Evolutionary conservation across 2,113 vertebrate genomes (phyloP), one percentile per base, ranked within the genome.

Genomic region (Furnarius figulus): DNA sequence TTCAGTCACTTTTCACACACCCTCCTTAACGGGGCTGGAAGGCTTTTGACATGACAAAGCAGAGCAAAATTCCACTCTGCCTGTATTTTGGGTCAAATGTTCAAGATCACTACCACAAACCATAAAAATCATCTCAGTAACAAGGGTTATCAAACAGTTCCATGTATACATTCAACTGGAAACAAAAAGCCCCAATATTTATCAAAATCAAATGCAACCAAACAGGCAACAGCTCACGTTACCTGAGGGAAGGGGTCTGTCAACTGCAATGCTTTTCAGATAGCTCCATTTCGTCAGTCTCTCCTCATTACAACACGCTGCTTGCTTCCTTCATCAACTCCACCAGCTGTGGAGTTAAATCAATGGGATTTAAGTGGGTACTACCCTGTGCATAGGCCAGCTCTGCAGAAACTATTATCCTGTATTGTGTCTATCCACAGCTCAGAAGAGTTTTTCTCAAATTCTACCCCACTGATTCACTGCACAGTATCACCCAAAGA

Each of bases 261-360:
- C 42, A 37, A 25, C 31, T 24, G 23, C 2, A 8, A 25, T 40
- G 76, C 50, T 81, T 68, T 92, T 53, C 59, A 74, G 55, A 28
- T 20, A 44, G 42, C 56, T 65, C 53, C 23, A 23, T 19, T 9
- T 72, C 40, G 72, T 21, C 23, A 10, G 30, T 7, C 11, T 62
- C 37, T 53, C 46, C 25, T 73, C 53, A 19, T 4, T 4, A n/a
- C 31, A 85, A 22, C 0, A 1, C 1, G 0, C n/a, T 44, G 31
- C 14, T 86, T 46, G 59, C 59, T 79, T 84, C 72, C 28, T 92
- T 76, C 61, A 58, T 35, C 63, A 76, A 47, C 35, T 70, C 55
- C 39, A 18, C 59, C 63, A 93, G 13, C 47, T 76, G 10, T 40
- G 40, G 40, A 40, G 40, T 40, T 40, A 40, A 40, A 40, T 33